Conservation (phyloP, 2,113 vertebrate species). For the Glaucomys volans region DNA sequence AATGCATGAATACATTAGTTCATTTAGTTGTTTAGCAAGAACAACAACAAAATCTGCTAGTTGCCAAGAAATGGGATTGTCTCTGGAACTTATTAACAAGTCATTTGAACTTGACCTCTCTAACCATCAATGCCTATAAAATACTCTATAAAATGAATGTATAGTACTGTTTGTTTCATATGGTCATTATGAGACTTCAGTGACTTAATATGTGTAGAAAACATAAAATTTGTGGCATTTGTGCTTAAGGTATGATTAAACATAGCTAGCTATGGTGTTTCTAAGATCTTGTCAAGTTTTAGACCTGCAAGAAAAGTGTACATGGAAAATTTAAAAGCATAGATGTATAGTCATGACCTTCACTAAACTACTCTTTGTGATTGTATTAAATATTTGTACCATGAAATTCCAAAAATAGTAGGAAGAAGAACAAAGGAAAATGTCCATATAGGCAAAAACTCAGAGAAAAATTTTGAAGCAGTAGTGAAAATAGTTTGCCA, state of each 20-base stretch:
- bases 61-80: background rate
- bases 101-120: background rate
- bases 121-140: background rate
- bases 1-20: background rate
- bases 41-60: too few relatives aligned
- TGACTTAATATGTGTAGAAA: background rate
- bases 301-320: background rate
- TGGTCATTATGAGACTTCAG: background rate
- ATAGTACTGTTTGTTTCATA: background rate
- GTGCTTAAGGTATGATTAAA: background rate
- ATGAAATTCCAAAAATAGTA: background rate
- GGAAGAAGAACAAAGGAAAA: background rate
- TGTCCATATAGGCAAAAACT: background rate
- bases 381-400: background rate
- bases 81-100: background rate
- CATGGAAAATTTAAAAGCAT: background rate
- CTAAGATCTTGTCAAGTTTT: background rate
- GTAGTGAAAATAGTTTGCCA: background rate
- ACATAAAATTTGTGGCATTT: background rate
- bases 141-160: background rate
- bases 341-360: background rate
- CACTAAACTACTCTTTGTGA: background rate
- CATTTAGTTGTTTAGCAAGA: background rate
- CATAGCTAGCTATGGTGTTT: background rate
- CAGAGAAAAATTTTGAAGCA: background rate